A percentile compares a stretch with the other conserved stretches of the same genome.
Evolutionary conservation across 2,113 vertebrate genomes (phyloP).

Genomic region (Setophaga coronata): DNA sequence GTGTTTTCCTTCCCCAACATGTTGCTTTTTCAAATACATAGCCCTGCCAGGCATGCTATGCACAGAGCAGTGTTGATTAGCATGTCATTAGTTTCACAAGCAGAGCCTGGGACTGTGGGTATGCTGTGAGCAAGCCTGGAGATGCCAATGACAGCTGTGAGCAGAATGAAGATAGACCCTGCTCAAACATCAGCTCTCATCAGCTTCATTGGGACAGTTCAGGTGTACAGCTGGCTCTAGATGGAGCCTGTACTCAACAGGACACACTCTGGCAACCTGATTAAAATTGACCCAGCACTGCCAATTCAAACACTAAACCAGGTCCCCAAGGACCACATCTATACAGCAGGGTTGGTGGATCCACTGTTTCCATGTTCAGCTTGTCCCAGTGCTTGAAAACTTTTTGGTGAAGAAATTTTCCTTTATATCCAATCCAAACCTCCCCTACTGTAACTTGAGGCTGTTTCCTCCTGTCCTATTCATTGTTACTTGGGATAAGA

Average conservation of each 20-base stretch:
- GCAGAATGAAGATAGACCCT: background rate
- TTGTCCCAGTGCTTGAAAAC: background rate
- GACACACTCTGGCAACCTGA: background rate
- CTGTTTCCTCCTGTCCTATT: background rate
- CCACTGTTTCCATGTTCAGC: background rate
- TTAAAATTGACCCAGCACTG: background rate
- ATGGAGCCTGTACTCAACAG: background rate
- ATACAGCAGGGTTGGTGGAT: background rate
- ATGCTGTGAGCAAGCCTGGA: background rate
- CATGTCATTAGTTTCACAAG: background rate
- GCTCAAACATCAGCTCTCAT: background rate
- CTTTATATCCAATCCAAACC: background rate
- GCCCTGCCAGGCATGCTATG: background rate
- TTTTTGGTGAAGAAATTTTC: background rate
- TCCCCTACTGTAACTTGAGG: background rate
- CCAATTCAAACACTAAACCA: background rate
- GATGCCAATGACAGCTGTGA: background rate
- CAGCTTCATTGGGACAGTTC: background rate
- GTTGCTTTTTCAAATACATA: background rate
- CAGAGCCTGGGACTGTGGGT: background rate
- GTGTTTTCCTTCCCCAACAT: background rate
- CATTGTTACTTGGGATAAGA: background rate
- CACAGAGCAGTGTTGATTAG: background rate
- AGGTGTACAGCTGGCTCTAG: background rate
- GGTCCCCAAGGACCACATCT: background rate